Percentiles rank a stretch among this genome's conserved stretches.
Evolutionary conservation across 2,113 vertebrate genomes (phyloP).

Genomic region (Cygnus buccinator): DNA sequence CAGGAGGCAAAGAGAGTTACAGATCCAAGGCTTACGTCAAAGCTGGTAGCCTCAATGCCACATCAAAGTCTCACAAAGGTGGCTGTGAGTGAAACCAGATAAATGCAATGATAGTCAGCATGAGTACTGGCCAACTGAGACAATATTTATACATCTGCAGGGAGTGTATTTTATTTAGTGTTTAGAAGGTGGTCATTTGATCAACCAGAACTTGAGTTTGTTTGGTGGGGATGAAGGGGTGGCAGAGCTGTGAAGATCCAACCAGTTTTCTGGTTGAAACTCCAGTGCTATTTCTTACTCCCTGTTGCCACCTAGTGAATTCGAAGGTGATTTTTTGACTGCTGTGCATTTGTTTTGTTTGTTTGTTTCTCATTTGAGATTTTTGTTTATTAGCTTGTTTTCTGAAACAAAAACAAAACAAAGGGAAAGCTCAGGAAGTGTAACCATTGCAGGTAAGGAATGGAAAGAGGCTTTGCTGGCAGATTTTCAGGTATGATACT

Average conservation of each 20-base stretch:
- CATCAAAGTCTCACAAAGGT: constrained; percentile 1
- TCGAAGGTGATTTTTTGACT: not conserved
- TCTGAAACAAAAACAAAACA: not conserved
- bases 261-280: not conserved
- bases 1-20: not conserved
- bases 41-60: not conserved
- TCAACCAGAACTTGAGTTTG: not conserved
- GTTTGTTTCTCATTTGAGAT: not conserved
- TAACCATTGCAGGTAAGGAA: not conserved
- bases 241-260: not conserved
- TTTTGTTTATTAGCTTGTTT: not conserved
- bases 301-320: constrained; percentile 31
- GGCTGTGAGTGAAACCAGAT: constrained; percentile 3
- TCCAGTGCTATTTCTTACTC: not conserved
- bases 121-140: not conserved
- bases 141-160: not conserved
- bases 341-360: not conserved
- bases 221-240: not conserved
- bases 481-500: not conserved
- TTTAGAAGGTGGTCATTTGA: not conserved
- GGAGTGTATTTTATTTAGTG: not conserved
- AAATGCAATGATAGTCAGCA: not conserved
- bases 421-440: not conserved
- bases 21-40: not conserved
- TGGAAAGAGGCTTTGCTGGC: not conserved